These are phyloP conservation scores for Leuciscus waleckii DNA, from an alignment of 2,797 vertebrate genomes.

Conservation along the genomic window DNA sequence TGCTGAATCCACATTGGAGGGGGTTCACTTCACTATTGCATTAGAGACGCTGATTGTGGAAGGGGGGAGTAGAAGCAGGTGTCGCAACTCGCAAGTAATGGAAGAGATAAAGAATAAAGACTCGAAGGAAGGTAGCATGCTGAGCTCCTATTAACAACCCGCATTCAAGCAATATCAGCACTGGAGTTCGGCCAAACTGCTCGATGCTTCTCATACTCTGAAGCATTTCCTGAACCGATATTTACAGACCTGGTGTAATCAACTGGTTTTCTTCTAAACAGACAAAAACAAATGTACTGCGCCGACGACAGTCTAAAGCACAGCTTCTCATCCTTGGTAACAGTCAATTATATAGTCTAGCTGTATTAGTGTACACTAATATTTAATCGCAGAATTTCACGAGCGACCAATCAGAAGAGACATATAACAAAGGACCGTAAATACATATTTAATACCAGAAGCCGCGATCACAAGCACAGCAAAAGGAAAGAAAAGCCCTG, in stretches of 20 bases:
- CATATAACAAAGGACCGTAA: background rate
- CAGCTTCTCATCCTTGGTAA: no score
- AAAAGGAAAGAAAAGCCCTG: background rate
- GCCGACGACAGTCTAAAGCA: background rate
- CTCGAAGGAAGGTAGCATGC: constrained; percentile 26
- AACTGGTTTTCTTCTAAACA: constrained; percentile 8
- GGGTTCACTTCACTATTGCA: constrained; percentile 29
- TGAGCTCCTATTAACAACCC: constrained; percentile 45
- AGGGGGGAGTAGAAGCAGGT: constrained; percentile 40
- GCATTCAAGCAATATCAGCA: constrained; percentile 40
- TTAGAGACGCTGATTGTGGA: constrained; percentile 34
- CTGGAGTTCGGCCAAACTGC: constrained; percentile 38
- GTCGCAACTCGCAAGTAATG: constrained; percentile 47
- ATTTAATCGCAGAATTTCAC: background rate
- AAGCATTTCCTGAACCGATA: constrained; percentile 20
- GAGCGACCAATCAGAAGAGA: background rate
- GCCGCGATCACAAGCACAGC: background rate
- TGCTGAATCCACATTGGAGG: background rate
- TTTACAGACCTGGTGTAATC: constrained; percentile 32
- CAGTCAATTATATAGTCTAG: background rate
- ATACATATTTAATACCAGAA: background rate
- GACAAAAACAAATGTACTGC: constrained; percentile 1
- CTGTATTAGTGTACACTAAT: background rate
- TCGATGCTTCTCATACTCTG: constrained; percentile 13
- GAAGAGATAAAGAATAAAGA: constrained; percentile 41